Evolutionary conservation across 2,888 invertebrate genomes (phyloP), one percentile per base, ranked within the genome.

Genomic region (Microctonus hyperodae): DNA sequence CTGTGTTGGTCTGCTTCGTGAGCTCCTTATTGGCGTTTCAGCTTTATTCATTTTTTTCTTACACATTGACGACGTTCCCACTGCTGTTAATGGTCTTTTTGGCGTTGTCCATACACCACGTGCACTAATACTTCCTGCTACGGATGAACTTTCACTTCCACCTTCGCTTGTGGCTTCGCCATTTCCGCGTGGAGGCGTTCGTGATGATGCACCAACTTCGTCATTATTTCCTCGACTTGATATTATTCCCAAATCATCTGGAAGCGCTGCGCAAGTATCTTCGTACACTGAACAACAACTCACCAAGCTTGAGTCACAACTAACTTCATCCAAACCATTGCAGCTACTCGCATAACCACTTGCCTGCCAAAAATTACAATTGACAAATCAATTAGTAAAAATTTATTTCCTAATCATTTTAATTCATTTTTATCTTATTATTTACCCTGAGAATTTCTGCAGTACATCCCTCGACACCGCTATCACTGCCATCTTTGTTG

Each of bases 71-170:
- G 58, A 44, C 25, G 48, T 60, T 61, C 23, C 22, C 22, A 28
- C 48, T 50, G 58, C 63, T 31, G 57, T 63, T 55, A 48, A 68
- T 50, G 37, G 51, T 20, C 58, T 31, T 40, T 68, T 70, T 9
- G 71, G 58, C 11, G 67, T 44, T 4, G 59, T 25, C 62, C 62
- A 62, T 6, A 50, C 22, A 13, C 31, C 50, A 28, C 81, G 73
- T 0, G 78, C 76, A 1, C 81, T 79, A 9, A 79, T 78, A 64
- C 84, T 84, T 23, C 87, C 87, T 3, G 90, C 88, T 37, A 92
- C 83, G 0, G 92, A 92, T 0, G 92, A 92, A 80, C 92, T 93
- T 78, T 93, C 93, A 73, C 93, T 93, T 57, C 93, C 93, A 72
- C 89, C 90, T 75, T 90, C 90, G 78, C 90, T 90, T 60, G 89